phyloP scores from a whole-genome alignment of 2,888 invertebrate genomes.

The Drosophila putrida region DNA sequence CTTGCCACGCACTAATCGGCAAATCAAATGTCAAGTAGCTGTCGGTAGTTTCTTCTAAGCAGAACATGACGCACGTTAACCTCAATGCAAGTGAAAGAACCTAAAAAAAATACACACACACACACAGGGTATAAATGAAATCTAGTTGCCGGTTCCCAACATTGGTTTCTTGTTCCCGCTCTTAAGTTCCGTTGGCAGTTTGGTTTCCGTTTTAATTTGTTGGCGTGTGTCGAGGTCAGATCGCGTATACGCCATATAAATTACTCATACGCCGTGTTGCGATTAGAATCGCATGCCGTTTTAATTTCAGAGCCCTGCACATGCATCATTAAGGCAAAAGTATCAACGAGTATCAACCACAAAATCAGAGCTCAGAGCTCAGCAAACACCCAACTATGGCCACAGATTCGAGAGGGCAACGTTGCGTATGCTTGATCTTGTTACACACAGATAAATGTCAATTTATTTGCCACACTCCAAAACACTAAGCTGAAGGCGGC shows the following conservation, averaged over 20 bases:
- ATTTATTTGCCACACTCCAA: constrained; percentile 80
- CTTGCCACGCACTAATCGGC: constrained; percentile 68
- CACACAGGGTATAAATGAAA: background rate
- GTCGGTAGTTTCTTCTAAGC: constrained; percentile 49
- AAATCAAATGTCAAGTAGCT: constrained; percentile 74
- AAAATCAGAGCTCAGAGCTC: constrained; percentile 64
- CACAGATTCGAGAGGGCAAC: constrained; percentile 43
- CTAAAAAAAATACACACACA: background rate
- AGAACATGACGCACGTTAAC: constrained; percentile 69
- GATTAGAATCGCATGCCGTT: constrained; percentile 52
- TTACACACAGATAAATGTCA: constrained; percentile 80
- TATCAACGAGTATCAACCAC: constrained; percentile 52
- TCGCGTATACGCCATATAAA: constrained; percentile 37
- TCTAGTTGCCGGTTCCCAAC: constrained; percentile 5
- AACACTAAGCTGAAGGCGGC: constrained; percentile 69
- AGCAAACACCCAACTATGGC: constrained; percentile 2
- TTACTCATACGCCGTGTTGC: constrained; percentile 60
- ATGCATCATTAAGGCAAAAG: constrained; percentile 53
- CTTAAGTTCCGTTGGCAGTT: constrained; percentile 31
- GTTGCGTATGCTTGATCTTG: constrained; percentile 79
- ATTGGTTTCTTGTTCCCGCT: background rate
- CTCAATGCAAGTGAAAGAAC: constrained; percentile 44
- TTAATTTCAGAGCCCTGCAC: constrained; percentile 21
- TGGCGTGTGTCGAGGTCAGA: constrained; percentile 50
- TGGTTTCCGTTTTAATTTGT: constrained; percentile 65